A percentile compares a stretch with the other conserved stretches of the same genome.
Evolutionary conservation across 2,888 invertebrate species (phyloP).

Genomic region (Ormyrus labotus): DNA sequence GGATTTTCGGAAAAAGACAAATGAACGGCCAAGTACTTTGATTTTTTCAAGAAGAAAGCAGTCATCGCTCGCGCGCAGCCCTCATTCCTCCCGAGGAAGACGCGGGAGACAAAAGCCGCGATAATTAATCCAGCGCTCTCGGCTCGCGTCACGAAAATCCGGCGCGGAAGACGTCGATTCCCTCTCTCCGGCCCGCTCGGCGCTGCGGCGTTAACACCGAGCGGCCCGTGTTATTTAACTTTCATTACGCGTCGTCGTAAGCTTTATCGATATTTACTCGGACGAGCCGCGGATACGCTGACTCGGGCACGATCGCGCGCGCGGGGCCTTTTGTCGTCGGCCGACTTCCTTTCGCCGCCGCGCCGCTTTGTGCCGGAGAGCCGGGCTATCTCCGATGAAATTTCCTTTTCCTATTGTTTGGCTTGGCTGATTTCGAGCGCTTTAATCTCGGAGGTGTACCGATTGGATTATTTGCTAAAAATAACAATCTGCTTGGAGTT

Average conservation of each 20-base stretch:
- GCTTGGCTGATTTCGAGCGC: no score
- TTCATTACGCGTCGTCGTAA: slow-evolving; percentile 68
- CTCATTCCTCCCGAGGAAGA: slow-evolving; percentile 28
- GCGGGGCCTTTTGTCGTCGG: not conserved
- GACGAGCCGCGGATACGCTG: slow-evolving; percentile 65
- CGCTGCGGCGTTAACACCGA: not conserved
- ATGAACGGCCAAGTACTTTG: no score
- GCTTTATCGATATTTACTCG: slow-evolving; percentile 69
- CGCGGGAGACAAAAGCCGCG: slow-evolving; percentile 59
- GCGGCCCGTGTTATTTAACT: slow-evolving; percentile 67
- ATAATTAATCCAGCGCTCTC: slow-evolving; percentile 67
- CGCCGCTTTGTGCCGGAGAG: not conserved
- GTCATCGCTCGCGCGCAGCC: no score
- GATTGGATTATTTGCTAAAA: no score
- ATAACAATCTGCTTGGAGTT: no score
- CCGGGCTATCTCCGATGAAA: no score
- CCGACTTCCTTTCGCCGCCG: not conserved
- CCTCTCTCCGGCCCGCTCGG: not conserved
- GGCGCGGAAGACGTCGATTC: slow-evolving; percentile 18
- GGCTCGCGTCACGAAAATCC: slow-evolving; percentile 64
- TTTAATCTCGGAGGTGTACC: no score
- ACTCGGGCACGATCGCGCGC: slow-evolving; percentile 64
- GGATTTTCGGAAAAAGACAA: no score
- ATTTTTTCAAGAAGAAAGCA: no score
- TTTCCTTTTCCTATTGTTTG: no score